phyloP scores from a whole-genome alignment of 2,113 vertebrate species.

The Notarius lentiginosus region DNA sequence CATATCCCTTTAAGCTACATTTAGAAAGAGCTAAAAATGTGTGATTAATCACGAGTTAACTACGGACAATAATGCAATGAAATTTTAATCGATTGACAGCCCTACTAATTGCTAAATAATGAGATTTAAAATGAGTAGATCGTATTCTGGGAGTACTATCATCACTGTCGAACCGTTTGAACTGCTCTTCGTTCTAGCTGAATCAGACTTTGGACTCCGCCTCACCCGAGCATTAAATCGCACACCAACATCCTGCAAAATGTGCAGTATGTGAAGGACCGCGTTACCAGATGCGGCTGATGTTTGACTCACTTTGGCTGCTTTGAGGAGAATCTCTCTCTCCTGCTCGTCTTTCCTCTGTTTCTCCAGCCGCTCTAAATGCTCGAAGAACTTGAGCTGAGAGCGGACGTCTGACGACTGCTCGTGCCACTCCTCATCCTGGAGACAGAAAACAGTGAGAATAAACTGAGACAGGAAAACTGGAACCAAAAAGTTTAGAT shows the following conservation, averaged over 20 bases:
- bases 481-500: slow-evolving; percentile 42
- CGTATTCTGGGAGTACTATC: not conserved
- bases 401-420: slow-evolving; percentile 82
- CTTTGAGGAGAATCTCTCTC: slow-evolving; percentile 85
- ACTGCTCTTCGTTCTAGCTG: not conserved
- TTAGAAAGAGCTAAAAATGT: too few relatives aligned
- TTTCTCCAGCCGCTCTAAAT: slow-evolving; percentile 86
- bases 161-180: not conserved
- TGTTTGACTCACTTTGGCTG: slow-evolving; percentile 77
- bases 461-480: slow-evolving; percentile 21
- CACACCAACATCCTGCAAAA: not conserved
- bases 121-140: not conserved
- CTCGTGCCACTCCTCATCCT: slow-evolving; percentile 82
- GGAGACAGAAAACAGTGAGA: slow-evolving; percentile 24
- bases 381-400: slow-evolving; percentile 86
- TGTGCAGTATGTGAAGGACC: not conserved
- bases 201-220: not conserved
- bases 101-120: not conserved
- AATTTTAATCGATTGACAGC: too few relatives aligned
- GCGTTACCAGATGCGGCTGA: not conserved
- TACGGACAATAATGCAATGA: too few relatives aligned
- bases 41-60: too few relatives aligned
- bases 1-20: too few relatives aligned
- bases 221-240: not conserved
- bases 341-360: slow-evolving; percentile 87